A percentile compares a stretch with the other conserved stretches of the same genome.
These are phyloP conservation scores for Empidonax traillii DNA, from an alignment of 2,113 vertebrate genomes.

Conservation along the genomic window DNA sequence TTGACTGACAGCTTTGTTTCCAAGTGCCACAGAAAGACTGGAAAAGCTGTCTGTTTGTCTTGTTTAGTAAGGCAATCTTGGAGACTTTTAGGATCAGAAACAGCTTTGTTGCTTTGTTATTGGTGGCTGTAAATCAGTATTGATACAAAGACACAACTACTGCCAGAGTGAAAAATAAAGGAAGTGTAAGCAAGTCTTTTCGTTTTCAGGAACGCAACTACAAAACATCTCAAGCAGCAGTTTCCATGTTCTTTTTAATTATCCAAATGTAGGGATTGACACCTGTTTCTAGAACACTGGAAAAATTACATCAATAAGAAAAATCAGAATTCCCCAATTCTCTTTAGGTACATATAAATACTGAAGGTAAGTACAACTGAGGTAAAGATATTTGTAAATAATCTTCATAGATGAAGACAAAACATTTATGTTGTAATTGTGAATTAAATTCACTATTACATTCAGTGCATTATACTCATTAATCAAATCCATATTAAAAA, in stretches of 20 bases:
- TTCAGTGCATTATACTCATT: neutral
- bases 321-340: neutral
- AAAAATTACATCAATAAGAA: neutral
- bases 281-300: neutral
- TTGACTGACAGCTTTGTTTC: neutral
- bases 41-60: neutral
- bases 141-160: neutral
- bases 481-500: neutral
- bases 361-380: neutral
- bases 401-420: neutral
- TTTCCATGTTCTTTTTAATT: neutral
- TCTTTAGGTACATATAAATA: neutral
- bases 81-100: neutral
- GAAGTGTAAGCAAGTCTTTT: neutral
- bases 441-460: neutral
- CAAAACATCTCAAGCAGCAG: neutral
- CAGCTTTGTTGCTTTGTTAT: neutral
- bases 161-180: neutral
- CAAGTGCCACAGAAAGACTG: neutral
- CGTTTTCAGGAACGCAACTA: neutral
- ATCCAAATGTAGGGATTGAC: neutral
- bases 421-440: neutral
- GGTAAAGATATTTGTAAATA: neutral
- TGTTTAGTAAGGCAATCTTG: neutral
- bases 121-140: neutral